These are phyloP conservation scores for Channa striata DNA, from an alignment of 2,797 vertebrate genomes.

Conservation along the genomic window DNA sequence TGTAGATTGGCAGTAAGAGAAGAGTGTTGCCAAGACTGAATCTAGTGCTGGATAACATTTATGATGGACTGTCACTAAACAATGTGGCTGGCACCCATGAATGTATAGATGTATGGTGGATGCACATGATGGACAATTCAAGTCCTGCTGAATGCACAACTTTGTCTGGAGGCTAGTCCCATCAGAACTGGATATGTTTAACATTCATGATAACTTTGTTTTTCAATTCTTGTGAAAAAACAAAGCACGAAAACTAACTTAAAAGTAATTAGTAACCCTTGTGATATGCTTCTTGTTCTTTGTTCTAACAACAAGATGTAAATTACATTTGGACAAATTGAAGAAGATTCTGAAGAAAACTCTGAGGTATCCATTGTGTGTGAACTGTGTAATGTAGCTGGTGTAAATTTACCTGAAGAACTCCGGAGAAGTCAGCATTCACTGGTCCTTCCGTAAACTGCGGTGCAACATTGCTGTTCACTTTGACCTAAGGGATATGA, in stretches of 20 bases:
- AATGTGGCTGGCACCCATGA: no score
- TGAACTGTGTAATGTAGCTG: not conserved
- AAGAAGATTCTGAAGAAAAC: not conserved
- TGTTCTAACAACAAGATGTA: not conserved
- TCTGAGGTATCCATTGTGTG: not conserved
- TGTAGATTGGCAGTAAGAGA: no score
- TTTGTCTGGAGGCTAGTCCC: not conserved
- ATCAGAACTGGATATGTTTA: not conserved
- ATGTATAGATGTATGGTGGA: not conserved
- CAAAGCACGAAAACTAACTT: not conserved
- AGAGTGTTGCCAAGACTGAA: no score
- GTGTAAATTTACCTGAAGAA: conserved; percentile 88
- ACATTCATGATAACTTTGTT: not conserved
- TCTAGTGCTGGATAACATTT: no score
- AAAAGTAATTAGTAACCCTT: not conserved
- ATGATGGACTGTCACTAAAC: no score
- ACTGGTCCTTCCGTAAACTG: conserved; percentile 92
- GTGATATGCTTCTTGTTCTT: no score
- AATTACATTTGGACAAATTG: not conserved
- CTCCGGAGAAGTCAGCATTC: conserved; percentile 91
- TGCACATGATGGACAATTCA: not conserved
- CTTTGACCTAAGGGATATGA: conserved; percentile 83
- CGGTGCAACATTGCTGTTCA: conserved; percentile 89
- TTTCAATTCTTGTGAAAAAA: not conserved
- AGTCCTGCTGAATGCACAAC: not conserved